A percentile compares a stretch with the other conserved stretches of the same genome.
phyloP scores from a whole-genome alignment of 2,113 vertebrate genomes.

The Dipodomys ordii region DNA sequence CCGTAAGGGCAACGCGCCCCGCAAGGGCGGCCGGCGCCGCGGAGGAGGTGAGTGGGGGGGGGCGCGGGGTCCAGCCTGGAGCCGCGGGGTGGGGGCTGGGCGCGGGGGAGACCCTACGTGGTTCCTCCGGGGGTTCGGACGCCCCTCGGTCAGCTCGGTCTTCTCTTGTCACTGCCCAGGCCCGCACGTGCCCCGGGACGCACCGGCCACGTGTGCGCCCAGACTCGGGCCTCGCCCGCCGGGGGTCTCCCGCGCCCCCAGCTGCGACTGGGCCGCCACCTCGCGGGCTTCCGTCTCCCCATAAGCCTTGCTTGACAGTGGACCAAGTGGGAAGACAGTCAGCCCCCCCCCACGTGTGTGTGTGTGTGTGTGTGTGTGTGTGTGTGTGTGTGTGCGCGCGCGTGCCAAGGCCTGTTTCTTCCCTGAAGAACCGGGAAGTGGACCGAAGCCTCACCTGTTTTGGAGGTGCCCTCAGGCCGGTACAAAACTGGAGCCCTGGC shows the following conservation, averaged over 20 bases:
- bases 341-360: no score
- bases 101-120: neutral
- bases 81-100: neutral
- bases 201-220: constrained; percentile 74
- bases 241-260: neutral
- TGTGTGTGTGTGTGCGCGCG: no score
- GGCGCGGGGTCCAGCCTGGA: neutral
- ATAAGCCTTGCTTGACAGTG: neutral
- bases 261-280: neutral
- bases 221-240: neutral
- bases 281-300: neutral
- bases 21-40: constrained; percentile 75
- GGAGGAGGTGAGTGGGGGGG: constrained; percentile 64
- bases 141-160: neutral
- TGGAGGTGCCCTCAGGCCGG: neutral
- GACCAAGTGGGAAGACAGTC: neutral
- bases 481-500: neutral
- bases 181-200: constrained; percentile 37
- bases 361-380: no score
- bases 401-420: neutral
- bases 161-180: neutral
- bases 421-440: neutral
- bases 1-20: constrained; percentile 77
- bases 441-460: neutral
- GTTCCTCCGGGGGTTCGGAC: neutral